Evolutionary conservation across 2,888 invertebrate species (phyloP).

Genomic region (Flexamia atlantica): DNA sequence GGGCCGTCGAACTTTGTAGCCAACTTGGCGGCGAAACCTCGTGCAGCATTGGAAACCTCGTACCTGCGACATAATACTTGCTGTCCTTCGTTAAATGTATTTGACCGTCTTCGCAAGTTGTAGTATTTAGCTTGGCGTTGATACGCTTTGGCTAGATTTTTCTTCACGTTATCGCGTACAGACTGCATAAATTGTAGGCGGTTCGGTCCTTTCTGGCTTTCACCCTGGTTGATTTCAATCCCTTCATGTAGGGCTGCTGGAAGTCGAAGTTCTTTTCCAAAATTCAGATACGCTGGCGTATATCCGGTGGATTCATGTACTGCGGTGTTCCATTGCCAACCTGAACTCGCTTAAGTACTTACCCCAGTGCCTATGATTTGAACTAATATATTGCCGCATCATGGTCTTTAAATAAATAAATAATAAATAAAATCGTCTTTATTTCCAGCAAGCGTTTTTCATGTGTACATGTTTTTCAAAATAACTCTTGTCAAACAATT

Average conservation of each 20-base stretch:
- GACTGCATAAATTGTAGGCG: background rate
- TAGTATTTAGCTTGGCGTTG: constrained; percentile 7
- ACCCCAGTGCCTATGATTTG: constrained; percentile 70
- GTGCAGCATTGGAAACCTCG: background rate
- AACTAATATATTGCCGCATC: constrained; percentile 70
- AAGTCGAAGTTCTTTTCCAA: constrained; percentile 64
- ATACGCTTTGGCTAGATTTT: background rate
- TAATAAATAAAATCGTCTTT: too few species aligned
- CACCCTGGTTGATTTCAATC: background rate
- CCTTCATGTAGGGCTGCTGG: background rate
- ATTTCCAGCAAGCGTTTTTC: too few species aligned
- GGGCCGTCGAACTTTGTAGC: background rate
- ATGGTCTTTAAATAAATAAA: too few species aligned
- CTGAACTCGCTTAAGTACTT: constrained; percentile 62
- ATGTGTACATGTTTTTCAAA: too few species aligned
- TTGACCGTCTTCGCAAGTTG: background rate
- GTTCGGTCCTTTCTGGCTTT: background rate
- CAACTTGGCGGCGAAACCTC: background rate
- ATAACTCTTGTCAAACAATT: too few species aligned
- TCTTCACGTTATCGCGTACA: background rate
- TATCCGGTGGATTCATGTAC: constrained; percentile 66
- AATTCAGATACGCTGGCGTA: constrained; percentile 68
- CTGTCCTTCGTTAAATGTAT: background rate
- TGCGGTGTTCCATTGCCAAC: constrained; percentile 68
- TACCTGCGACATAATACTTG: background rate